Evolutionary conservation across 1,140 invertebrate genomes (phyloP), one percentile per base, ranked within the genome.

Genomic region (Drosophila willistoni): DNA sequence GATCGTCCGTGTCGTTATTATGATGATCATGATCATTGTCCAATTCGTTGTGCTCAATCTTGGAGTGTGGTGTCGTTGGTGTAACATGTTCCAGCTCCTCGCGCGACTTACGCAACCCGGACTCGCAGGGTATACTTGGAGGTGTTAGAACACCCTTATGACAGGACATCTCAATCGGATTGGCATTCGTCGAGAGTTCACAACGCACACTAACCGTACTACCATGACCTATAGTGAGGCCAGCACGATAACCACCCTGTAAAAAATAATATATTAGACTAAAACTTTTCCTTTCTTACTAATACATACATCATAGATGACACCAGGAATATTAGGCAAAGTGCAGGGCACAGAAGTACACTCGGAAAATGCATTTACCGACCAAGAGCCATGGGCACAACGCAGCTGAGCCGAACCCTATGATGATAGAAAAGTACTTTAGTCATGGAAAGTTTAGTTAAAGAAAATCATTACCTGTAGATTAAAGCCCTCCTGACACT

Each of bases 331-430:
- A 1, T 94, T 92, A 1, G 96, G 96, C 7, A 97, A 93, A 36
- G 95, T 94, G 85, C 96, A 97, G 0, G 96, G 95, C 12, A 95
- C 95, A 90, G 96, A 95, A 14, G 94, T 94, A 92, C 96, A 97
- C 87, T 96, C 95, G 0, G 96, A 96, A 84, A 95, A 94, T 54
- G 94, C 94, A 14, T 94, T 94, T 0, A 95, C 94, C 1, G 95
- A 95, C 96, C 96, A 97, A 75, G 96, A 95, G 10, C 96, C 96
- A 78, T 95, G 95, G 93, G 95, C 96, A 81, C 96, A 97, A 29
- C 94, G 93, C 13, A 97, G 92, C 79, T 95, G 95, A 10, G 94
- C 95, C 0, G 95, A 94, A 1, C 96, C 96, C 78, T 92, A n/a
- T 12, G 55, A 3, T 33, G 9, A 19, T 13, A n/a, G 5, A 22